Base-by-base conservation (phyloP, 2,888 invertebrate species). In the Drosophila neutralis region DNA sequence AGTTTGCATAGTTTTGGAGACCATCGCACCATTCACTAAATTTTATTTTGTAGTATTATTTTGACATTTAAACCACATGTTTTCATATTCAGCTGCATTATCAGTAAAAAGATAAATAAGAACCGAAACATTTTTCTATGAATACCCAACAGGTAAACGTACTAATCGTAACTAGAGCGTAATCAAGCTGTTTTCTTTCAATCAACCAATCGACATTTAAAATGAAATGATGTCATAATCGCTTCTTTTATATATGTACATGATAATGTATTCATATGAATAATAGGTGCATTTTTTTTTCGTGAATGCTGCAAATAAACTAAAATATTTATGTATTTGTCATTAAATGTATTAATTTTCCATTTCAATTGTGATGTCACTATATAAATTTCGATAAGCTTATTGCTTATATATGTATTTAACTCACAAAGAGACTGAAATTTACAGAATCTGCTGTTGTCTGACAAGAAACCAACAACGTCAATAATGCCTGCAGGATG, bases 1-100 rank as follows among this genome's bases (percentile, higher is more conserved):
- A 70, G 6, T 70, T 58, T 13, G 29, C 13, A 54, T 76, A 75
- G 13, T 76, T 24, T 6, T 0, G 4, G 0, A 0, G 1, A 6
- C 76, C 72, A 33, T 63, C 11, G 51, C 76, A 76, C 1, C 8
- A 0, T 4, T 42, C 3, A 15, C 35, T 27, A 0, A 0, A 0
- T 5, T 1, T 35, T 21, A 54, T 18, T 42, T 21, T 2, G 0
- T 2, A 2, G 10, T 57, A 24, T 6, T 40, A 29, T 31, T 35
- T 0, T 0, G 10, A n/a, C 71, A 69, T 31, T 40, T 6, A 48
- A 71, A 53, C 62, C 56, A 58, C 2, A 29, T 11, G 11, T n/a
- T 0, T 18, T 27, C 27, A 36, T 53, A 67, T 3, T 11, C 27
- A 18, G 3, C 53, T 69, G 13, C 8, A n/a, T 48, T 31, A 62